These are phyloP conservation scores for Sparidentex hasta DNA, from an alignment of 2,797 vertebrate species.

Conservation along the genomic window DNA sequence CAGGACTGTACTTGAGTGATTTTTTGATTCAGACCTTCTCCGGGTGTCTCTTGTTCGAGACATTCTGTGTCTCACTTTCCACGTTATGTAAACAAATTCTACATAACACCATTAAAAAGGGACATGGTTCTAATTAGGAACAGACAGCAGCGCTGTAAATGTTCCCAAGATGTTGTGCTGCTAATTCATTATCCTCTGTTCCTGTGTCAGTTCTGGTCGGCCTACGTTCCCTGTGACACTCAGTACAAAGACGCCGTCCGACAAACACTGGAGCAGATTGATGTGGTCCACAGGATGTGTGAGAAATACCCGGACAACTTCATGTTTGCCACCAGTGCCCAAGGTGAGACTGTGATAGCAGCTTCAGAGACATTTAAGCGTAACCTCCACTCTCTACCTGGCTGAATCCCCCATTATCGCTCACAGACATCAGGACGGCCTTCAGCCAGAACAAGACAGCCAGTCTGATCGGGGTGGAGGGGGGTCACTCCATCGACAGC, in stretches of 20 bases:
- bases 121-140: background rate
- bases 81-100: background rate
- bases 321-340: slow-evolving; percentile 79
- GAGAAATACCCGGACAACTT: slow-evolving; percentile 85
- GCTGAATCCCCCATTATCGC: background rate
- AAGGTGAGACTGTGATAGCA: slow-evolving; percentile 67
- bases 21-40: background rate
- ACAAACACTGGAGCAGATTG: slow-evolving; percentile 95
- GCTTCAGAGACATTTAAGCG: background rate
- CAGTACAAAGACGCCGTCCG: slow-evolving; percentile 93
- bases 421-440: slow-evolving; percentile 82
- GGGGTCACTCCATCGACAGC: slow-evolving; percentile 95
- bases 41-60: background rate
- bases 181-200: slow-evolving; percentile 10
- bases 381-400: background rate
- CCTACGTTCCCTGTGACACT: slow-evolving; percentile 88
- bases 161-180: background rate
- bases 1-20: too few relatives aligned
- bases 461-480: slow-evolving; percentile 94
- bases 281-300: slow-evolving; percentile 93
- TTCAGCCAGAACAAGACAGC: slow-evolving; percentile 86
- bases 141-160: background rate
- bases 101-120: background rate
- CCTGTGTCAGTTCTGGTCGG: slow-evolving; percentile 92
- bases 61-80: background rate